These are phyloP conservation scores for Nesogale talazaci DNA, from an alignment of 2,113 vertebrate genomes.

Conservation along the genomic window DNA sequence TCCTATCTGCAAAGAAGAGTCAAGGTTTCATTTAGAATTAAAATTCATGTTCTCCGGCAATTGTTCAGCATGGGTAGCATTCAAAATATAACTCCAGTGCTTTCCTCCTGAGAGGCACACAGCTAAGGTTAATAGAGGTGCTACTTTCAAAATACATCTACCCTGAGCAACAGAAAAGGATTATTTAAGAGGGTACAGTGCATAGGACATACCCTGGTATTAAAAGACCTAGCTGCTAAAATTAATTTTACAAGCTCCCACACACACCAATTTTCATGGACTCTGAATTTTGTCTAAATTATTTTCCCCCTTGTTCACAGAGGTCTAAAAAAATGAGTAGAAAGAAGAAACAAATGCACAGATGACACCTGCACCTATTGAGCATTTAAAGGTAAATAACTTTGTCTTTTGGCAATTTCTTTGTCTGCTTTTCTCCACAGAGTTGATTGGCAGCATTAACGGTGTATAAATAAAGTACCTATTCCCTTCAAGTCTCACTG, in stretches of 20 bases:
- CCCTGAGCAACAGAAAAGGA: conserved; percentile 31
- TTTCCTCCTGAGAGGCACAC: not conserved
- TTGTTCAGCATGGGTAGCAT: conserved; percentile 22
- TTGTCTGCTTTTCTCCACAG: conserved; percentile 56
- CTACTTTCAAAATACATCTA: conserved; percentile 53
- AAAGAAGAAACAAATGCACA: conserved; percentile 44
- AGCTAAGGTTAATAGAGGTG: conserved; percentile 66
- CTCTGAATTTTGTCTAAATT: conserved; percentile 25
- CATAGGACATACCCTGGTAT: conserved; percentile 34
- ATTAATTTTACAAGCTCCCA: conserved; percentile 66
- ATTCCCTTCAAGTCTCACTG: conserved; percentile 56
- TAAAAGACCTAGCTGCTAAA: conserved; percentile 57
- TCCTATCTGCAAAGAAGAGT: conserved; percentile 38
- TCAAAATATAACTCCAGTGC: conserved; percentile 19
- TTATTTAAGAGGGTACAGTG: conserved; percentile 41
- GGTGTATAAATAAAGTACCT: conserved; percentile 62
- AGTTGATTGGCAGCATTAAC: conserved; percentile 36
- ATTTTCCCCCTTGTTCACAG: conserved; percentile 1
- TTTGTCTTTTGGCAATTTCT: conserved; percentile 53
- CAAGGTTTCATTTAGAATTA: conserved; percentile 52
- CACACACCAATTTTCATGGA: conserved; percentile 20
- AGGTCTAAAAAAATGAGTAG: conserved; percentile 9
- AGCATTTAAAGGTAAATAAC: conserved; percentile 59
- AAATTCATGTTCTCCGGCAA: conserved; percentile 43
- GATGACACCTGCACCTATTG: conserved; percentile 34